Evolutionary conservation across 2,888 invertebrate species (phyloP).

Genomic region (Temnothorax rugatulus): DNA sequence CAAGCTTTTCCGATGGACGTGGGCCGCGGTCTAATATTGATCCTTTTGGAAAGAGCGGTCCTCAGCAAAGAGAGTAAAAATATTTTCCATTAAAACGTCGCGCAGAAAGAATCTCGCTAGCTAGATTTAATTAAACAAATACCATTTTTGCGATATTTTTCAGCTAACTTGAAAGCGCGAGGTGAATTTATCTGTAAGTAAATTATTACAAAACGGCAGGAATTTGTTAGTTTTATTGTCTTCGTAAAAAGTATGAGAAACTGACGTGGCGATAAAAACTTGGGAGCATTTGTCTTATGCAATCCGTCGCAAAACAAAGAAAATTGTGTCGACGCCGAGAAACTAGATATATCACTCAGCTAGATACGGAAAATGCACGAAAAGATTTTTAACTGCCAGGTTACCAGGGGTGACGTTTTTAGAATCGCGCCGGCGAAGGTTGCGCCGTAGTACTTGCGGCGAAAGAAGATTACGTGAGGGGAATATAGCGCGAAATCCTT

Average conservation of each 20-base stretch:
- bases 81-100: neutral
- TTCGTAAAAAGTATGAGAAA: constrained; percentile 20
- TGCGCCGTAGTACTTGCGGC: constrained; percentile 24
- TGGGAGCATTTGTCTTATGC: constrained; percentile 38
- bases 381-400: constrained; percentile 52
- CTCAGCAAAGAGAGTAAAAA: neutral
- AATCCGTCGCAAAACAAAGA: constrained; percentile 36
- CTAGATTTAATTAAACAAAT: neutral
- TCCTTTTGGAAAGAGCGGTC: neutral
- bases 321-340: constrained; percentile 19
- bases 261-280: constrained; percentile 20
- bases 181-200: constrained; percentile 25
- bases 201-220: constrained; percentile 14
- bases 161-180: neutral
- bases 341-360: constrained; percentile 40
- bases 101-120: neutral
- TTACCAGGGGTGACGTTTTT: constrained; percentile 49
- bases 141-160: neutral
- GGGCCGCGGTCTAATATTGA: neutral
- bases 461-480: constrained; percentile 51
- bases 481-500: constrained; percentile 54
- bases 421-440: constrained; percentile 20
- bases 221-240: constrained; percentile 25
- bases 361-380: constrained; percentile 35
- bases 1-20: neutral